phyloP scores from a whole-genome alignment of 2,888 invertebrate genomes.

The Chrysolina americana region DNA sequence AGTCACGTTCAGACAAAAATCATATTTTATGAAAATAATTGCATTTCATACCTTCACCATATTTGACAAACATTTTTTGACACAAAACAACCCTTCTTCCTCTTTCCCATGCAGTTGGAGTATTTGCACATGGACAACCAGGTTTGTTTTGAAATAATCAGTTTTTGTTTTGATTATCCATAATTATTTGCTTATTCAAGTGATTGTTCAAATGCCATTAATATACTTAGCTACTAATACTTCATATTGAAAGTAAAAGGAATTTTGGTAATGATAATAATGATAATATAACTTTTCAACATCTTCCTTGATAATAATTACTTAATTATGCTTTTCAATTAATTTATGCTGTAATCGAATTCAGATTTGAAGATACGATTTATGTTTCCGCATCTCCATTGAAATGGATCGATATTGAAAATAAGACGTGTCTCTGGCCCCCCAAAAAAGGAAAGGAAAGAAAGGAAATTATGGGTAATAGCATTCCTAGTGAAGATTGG shows the following conservation, averaged over 20 bases:
- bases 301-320: not conserved
- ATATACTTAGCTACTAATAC: too few species aligned
- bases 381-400: constrained; percentile 28
- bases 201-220: too few species aligned
- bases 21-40: constrained; percentile 12
- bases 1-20: not conserved
- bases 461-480: constrained; percentile 24
- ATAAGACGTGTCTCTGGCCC: constrained; percentile 24
- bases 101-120: constrained; percentile 4
- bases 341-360: constrained; percentile 29
- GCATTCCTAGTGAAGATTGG: constrained; percentile 22
- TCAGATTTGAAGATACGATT: constrained; percentile 8
- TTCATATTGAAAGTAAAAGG: not conserved
- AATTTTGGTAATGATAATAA: not conserved
- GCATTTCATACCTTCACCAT: constrained; percentile 2
- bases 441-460: constrained; percentile 25
- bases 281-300: too few species aligned
- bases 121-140: not conserved
- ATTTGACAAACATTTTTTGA: constrained; percentile 7
- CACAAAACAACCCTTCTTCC: constrained; percentile 2
- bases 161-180: not conserved
- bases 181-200: not conserved
- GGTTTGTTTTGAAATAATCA: not conserved
- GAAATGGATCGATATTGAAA: constrained; percentile 21
- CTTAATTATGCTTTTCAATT: constrained; percentile 11